These are phyloP conservation scores for Falco biarmicus DNA, from an alignment of 2,797 vertebrate genomes.

Conservation along the genomic window DNA sequence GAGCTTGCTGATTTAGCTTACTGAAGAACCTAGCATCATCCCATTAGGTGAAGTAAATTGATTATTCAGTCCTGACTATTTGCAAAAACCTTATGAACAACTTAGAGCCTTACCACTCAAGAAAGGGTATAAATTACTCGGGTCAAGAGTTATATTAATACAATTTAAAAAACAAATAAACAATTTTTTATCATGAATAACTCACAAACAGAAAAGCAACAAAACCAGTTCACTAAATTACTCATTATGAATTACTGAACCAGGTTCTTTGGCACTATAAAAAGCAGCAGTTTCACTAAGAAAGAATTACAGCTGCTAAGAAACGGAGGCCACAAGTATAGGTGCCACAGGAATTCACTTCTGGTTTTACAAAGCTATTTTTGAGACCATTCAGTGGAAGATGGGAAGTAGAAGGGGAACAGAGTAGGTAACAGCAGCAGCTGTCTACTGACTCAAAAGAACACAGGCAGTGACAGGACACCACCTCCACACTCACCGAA, in stretches of 20 bases:
- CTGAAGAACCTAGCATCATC: neutral
- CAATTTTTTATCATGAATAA: neutral
- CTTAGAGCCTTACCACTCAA: neutral
- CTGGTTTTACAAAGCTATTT: neutral
- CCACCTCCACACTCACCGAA: accelerated
- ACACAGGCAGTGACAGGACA: neutral
- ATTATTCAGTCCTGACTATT: slow-evolving; percentile 34
- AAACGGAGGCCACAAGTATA: neutral
- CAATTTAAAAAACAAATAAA: neutral
- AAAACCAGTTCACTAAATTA: neutral
- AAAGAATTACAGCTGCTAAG: neutral
- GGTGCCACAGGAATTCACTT: neutral
- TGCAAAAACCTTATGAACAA: neutral
- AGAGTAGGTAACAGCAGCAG: neutral
- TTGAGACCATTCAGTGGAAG: neutral
- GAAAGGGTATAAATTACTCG: neutral
- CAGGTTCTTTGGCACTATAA: neutral
- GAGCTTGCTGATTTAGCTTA: neutral
- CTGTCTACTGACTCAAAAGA: neutral
- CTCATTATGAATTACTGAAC: neutral
- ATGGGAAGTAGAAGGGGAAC: neutral
- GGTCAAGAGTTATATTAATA: neutral
- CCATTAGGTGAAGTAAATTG: slow-evolving; percentile 15
- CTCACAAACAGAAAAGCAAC: neutral
- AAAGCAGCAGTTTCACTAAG: neutral